Evolutionary conservation across 2,888 invertebrate species (phyloP).

Genomic region (Metopia argyrocephala): DNA sequence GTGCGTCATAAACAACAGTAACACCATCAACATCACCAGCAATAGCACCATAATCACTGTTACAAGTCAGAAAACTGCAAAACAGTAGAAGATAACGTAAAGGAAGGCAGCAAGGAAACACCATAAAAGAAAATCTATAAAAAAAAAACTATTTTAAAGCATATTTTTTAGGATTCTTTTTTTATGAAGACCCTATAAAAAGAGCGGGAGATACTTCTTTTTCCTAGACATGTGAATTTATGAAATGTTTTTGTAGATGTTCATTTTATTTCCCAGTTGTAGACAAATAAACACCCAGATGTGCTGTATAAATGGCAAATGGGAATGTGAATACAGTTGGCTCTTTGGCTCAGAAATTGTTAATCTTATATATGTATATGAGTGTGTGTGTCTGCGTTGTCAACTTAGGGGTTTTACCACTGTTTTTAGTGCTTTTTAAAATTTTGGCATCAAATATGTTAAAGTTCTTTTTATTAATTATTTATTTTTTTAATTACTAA

Average conservation of each 20-base stretch:
- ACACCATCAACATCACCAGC: not conserved
- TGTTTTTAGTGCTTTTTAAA: no score
- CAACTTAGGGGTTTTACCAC: no score
- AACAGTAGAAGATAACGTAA: not conserved
- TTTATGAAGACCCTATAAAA: not conserved
- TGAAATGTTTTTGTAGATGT: not conserved
- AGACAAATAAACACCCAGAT: not conserved
- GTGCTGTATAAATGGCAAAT: not conserved
- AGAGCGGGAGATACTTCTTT: not conserved
- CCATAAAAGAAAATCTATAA: constrained; percentile 4
- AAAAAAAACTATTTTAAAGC: constrained; percentile 36
- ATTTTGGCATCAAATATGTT: no score
- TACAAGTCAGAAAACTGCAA: not conserved
- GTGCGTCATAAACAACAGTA: constrained; percentile 40
- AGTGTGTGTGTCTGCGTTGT: no score
- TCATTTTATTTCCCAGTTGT: not conserved
- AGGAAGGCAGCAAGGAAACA: not conserved
- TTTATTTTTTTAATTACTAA: no score
- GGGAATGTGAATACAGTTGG: not conserved
- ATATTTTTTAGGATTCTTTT: not conserved
- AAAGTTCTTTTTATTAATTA: no score
- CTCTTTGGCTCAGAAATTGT: not conserved
- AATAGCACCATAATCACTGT: not conserved
- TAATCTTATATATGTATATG: not conserved
- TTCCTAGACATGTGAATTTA: not conserved